A percentile compares a stretch with the other conserved stretches of the same genome.
phyloP scores from a whole-genome alignment of 2,797 vertebrate genomes.

The Rousettus madagascariensis region DNA sequence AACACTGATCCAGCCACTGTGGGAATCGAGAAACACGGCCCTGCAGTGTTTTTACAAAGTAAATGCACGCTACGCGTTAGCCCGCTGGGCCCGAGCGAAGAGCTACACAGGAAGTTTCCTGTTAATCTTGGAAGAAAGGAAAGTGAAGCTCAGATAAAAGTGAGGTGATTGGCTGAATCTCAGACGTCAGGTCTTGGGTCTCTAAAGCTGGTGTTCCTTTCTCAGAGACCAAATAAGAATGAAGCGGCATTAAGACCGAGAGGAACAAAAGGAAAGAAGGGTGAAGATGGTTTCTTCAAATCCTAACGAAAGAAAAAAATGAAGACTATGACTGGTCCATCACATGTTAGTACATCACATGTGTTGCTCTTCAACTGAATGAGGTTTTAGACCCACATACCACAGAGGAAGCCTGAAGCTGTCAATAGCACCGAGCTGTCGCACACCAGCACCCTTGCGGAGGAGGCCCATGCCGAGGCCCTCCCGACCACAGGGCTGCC shows the following conservation, averaged over 20 bases:
- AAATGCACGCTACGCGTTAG: no score
- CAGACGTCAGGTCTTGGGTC: background rate
- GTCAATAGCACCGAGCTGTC: background rate
- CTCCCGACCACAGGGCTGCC: no score
- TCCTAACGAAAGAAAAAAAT: background rate
- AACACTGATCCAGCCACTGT: background rate
- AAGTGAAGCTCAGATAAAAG: background rate
- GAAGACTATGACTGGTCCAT: background rate
- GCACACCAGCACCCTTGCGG: background rate
- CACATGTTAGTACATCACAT: background rate
- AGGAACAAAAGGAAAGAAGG: background rate
- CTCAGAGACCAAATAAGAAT: background rate
- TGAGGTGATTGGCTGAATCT: background rate
- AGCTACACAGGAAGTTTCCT: background rate
- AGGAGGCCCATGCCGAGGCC: background rate
- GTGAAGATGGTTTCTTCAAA: background rate
- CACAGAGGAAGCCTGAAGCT: background rate
- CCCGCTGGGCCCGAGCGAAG: background rate
- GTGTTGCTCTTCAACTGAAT: no score
- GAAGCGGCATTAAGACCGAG: background rate
- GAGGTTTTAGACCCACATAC: background rate
- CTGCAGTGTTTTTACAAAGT: background rate
- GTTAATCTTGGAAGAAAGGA: background rate
- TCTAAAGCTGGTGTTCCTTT: background rate
- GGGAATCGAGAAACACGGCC: background rate